These are phyloP conservation scores for Bucco capensis DNA, from an alignment of 2,113 vertebrate species.

Conservation along the genomic window DNA sequence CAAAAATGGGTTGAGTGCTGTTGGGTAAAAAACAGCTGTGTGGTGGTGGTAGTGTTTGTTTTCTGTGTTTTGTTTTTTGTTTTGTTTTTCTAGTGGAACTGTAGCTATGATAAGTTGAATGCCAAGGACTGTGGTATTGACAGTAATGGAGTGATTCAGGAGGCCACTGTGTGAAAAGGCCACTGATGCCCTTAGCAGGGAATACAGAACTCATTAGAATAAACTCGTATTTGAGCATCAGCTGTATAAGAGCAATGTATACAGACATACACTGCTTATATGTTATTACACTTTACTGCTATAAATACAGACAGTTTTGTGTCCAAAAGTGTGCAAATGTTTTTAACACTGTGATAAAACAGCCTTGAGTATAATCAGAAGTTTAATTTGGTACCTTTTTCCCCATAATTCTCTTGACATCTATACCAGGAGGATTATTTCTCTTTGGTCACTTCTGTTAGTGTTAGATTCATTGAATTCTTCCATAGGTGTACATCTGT, in stretches of 20 bases:
- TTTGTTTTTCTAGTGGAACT: too few relatives aligned
- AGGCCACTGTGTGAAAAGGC: background rate
- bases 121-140: background rate
- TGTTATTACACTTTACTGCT: background rate
- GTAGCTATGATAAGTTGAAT: background rate
- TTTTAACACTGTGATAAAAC: background rate
- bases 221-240: background rate
- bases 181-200: background rate
- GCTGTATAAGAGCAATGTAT: background rate
- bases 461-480: accelerated
- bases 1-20: background rate
- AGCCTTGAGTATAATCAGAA: background rate
- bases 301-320: background rate
- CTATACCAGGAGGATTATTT: background rate
- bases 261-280: background rate
- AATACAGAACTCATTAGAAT: background rate
- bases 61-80: too few relatives aligned
- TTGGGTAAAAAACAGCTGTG: too few relatives aligned
- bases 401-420: background rate
- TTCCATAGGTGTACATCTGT: background rate
- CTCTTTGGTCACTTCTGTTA: background rate
- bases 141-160: background rate
- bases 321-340: background rate
- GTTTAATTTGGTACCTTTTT: background rate
- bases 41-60: too few relatives aligned